These are phyloP conservation scores for Cochlearius cochlearius DNA, from an alignment of 2,113 vertebrate species.

Conservation along the genomic window DNA sequence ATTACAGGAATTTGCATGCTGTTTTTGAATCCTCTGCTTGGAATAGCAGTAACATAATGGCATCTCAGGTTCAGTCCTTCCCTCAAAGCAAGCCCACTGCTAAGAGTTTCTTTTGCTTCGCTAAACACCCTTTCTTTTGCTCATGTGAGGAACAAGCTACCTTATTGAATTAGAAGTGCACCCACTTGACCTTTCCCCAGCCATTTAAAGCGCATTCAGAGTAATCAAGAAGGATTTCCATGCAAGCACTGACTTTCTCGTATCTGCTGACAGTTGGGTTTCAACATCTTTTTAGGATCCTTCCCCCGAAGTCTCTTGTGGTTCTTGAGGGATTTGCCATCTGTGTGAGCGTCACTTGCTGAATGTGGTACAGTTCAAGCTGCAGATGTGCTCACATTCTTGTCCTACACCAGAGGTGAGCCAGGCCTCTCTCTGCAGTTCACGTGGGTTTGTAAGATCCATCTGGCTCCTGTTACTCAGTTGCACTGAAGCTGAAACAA, in stretches of 20 bases:
- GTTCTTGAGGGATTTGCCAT: background rate
- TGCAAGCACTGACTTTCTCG: rapidly evolving
- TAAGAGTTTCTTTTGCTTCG: background rate
- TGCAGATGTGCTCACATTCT: background rate
- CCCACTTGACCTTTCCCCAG: background rate
- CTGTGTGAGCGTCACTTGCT: background rate
- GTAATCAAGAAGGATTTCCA: background rate
- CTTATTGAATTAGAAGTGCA: background rate
- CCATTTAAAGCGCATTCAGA: background rate
- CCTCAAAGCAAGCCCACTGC: background rate
- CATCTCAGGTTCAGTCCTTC: background rate
- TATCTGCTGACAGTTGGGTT: background rate
- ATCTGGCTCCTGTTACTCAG: background rate
- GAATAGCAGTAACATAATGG: background rate
- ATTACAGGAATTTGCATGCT: background rate
- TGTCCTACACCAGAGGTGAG: background rate
- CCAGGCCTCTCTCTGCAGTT: background rate
- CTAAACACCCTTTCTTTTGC: background rate
- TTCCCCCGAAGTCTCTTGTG: background rate
- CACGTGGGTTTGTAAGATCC: background rate
- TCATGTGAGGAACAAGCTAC: background rate
- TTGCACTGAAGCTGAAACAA: background rate
- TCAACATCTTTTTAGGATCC: background rate
- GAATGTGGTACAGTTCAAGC: background rate
- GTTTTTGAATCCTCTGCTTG: background rate